Evolutionary conservation across 1,140 invertebrate species (phyloP), one percentile per base, ranked within the genome.

Genomic region (Drosophila lacteicornis): DNA sequence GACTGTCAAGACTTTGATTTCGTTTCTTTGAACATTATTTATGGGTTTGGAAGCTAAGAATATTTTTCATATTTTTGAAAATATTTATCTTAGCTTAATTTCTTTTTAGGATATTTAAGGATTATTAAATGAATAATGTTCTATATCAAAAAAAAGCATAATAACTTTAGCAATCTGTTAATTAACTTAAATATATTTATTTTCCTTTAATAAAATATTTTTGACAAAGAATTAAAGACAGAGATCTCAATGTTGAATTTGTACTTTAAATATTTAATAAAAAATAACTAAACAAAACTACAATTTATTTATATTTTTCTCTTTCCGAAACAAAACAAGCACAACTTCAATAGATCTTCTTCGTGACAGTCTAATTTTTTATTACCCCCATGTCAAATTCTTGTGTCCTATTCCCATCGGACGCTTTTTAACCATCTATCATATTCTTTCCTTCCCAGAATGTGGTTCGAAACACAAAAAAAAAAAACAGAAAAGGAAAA

Each of bases 381-480:
- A 47, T 62, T 19, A 27, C 2, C n/a, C 6, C 42, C 19, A 17
- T 27, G 27, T 43, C 25, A 13, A 30, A 8, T 17, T 19, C 33
- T 33, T 45, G 43, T 27, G 46, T 25, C 19, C 36, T 33, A 9
- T 75, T 45, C 22, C 40, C 27, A 17, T 43, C 33, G 33, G 22
- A 22, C 13, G 45, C n/a, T 4, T 15, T 4, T 19, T 47, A 51
- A 69, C 75, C 67, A 82, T 82, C 69, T 68, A 51, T 82, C 75
- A 82, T 79, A 79, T 57, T 58, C 45, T 43, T 60, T 66, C 43
- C 33, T 60, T 15, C 27, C 38, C 5, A 67, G 42, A 15, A 61
- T 40, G 30, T 40, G 66, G 53, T 49, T 22, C 36, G 8, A 60
- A 33, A 58, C 22, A 25, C 22, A 25, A 56, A 40, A 42, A 40